Base-by-base conservation (phyloP, 2,113 vertebrate species). In the Phyllopteryx taeniolatus region DNA sequence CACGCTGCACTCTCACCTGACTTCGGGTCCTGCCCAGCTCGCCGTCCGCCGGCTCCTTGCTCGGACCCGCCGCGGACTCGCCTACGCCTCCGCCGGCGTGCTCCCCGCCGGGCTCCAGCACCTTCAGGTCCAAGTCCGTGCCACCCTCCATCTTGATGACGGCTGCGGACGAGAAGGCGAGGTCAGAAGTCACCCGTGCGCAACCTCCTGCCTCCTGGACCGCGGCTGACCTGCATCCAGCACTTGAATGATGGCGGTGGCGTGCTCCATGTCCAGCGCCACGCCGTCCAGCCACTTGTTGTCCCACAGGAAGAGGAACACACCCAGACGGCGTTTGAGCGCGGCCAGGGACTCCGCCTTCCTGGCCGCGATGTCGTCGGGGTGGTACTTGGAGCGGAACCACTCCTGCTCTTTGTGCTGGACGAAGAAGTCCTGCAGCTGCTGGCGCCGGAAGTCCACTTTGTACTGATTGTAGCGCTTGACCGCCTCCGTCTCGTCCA, bases 61-160 rank as follows among this genome's bases (percentile, higher is more conserved):
- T 35, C 6, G 27, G 59, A 61, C 33, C 17, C 10, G 31, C 5
- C 31, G n/a, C 44, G 13, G 64, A 66, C 11, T 82, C 83, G 0
- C 63, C 74, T 3, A 65, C 13, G 8, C 62, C 10, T 2, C 71
- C 12, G 8, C 68, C 8, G 49, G 81, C 51, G 20, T 11, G 43
- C 15, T 81, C 89, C 27, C 79, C 80, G 0, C 31, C 72, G 0
- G 27, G 91, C 91, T 98, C 96, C 51, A 98, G 86, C 59, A 96
- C 95, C 35, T 94, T 95, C 61, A 98, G 87, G 71, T 98, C 96
- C 0, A 94, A 85, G 71, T 98, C 95, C 0, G 93, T 93, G 0
- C 95, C 96, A 17, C 95, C 95, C 83, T 98, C 96, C 95, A 98
- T 98, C 89, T 96, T 97, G 83, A 98, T 98, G 3, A 98, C 95